Conservation (phyloP, 1,140 invertebrate genomes). For the Aphaenogaster ashmeadi region DNA sequence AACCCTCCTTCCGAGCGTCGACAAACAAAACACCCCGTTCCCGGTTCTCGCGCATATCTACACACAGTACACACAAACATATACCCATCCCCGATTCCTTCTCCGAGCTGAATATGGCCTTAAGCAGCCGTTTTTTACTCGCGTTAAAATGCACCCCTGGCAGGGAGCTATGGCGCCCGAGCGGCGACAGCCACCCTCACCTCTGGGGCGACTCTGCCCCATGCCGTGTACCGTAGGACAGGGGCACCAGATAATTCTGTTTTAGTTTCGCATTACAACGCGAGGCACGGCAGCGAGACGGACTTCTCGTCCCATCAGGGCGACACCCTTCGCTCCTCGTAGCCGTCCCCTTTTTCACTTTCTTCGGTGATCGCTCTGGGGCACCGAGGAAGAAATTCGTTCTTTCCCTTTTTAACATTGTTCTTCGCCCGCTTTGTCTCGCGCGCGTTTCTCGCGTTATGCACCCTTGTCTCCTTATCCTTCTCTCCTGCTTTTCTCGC, state of each 20-base stretch:
- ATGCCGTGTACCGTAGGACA: conserved; percentile 48
- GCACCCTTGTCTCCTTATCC: background rate
- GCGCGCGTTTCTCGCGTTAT: conserved; percentile 29
- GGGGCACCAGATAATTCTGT: conserved; percentile 82
- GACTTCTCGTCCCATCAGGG: conserved; percentile 55
- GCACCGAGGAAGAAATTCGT: conserved; percentile 59
- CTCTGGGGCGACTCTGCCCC: conserved; percentile 27
- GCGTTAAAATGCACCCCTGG: conserved; percentile 76
- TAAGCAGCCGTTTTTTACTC: conserved; percentile 75
- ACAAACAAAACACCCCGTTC: conserved; percentile 66
- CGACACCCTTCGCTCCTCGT: conserved; percentile 34
- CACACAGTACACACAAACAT: conserved; percentile 14
- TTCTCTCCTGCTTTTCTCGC: conserved; percentile 25
- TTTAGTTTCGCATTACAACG: conserved; percentile 85
- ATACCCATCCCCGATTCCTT: background rate
- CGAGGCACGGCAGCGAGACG: conserved; percentile 71
- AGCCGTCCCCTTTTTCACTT: conserved; percentile 29
- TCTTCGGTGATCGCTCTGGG: conserved; percentile 49
- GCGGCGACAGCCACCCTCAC: conserved; percentile 72
- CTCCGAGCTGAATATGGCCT: conserved; percentile 57
- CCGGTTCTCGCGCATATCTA: conserved; percentile 5
- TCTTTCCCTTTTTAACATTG: conserved; percentile 46
- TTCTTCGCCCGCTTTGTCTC: conserved; percentile 47
- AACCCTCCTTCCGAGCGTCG: conserved; percentile 43
- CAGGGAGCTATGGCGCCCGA: conserved; percentile 60